Evolutionary conservation across 2,888 invertebrate genomes (phyloP).

Genomic region (Neoaliturus tenellus): DNA sequence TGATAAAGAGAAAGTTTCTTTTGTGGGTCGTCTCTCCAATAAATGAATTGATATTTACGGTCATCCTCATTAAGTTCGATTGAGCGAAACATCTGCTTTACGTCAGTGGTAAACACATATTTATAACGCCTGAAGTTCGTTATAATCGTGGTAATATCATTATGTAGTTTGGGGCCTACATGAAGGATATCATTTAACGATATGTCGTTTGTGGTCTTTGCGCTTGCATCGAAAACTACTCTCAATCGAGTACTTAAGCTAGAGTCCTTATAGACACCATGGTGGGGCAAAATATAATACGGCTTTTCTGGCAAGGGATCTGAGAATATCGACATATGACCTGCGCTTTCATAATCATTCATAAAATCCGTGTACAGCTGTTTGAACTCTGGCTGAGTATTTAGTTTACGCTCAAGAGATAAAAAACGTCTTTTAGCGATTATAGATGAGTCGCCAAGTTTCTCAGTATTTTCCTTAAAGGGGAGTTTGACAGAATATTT

Average conservation of each 20-base stretch:
- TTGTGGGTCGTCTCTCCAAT: no score
- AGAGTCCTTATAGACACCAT: not conserved
- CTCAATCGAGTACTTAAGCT: not conserved
- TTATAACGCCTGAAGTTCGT: no score
- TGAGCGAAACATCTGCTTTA: no score
- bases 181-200: no score
- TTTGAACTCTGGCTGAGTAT: not conserved
- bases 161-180: conserved; percentile 1
- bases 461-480: not conserved
- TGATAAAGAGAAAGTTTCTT: no score
- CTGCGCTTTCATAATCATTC: not conserved
- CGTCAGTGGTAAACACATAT: no score
- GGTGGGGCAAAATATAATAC: not conserved
- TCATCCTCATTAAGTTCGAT: no score
- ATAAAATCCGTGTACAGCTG: not conserved
- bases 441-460: not conserved
- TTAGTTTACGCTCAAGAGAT: not conserved
- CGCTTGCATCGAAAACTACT: no score
- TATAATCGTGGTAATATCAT: not conserved
- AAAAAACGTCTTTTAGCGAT: not conserved
- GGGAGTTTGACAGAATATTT: not conserved
- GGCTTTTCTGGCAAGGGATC: not conserved
- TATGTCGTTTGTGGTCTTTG: not conserved
- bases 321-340: not conserved
- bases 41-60: no score